Percentiles rank a stretch among this genome's conserved stretches.
Evolutionary conservation across 2,797 vertebrate genomes (phyloP).

Genomic region (Myiothlypis chrysogaster): DNA sequence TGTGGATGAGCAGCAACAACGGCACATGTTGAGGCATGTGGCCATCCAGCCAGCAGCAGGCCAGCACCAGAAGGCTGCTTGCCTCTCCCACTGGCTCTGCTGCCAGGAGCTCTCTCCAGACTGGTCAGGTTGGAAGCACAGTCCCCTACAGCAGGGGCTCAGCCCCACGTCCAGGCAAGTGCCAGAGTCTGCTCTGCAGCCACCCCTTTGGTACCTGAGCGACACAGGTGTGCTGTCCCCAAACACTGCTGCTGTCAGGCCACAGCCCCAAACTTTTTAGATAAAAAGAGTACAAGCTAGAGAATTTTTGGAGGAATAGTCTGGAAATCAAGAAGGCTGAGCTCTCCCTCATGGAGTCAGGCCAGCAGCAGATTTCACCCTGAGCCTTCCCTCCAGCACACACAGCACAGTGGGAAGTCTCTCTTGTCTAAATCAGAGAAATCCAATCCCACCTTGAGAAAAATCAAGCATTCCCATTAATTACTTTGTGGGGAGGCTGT

Average conservation of each 20-base stretch:
- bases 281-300: neutral
- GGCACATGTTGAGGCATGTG: neutral
- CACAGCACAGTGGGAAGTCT: neutral
- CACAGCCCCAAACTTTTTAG: neutral
- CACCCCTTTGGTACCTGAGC: neutral
- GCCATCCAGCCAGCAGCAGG: neutral
- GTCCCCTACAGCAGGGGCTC: neutral
- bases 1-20: neutral
- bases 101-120: neutral
- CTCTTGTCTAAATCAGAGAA: neutral
- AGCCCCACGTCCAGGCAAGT: accelerated
- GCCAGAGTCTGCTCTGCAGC: neutral
- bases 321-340: neutral
- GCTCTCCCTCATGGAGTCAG: neutral
- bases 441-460: neutral
- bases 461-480: neutral
- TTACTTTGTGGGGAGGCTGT: neutral
- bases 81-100: neutral
- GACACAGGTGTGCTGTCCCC: neutral
- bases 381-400: neutral
- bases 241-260: neutral
- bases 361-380: neutral
- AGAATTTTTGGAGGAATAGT: neutral
- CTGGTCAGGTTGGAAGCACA: neutral
- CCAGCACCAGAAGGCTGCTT: neutral